Evolutionary conservation across 2,797 vertebrate genomes (phyloP).

Genomic region (Psittacula derbiana): DNA sequence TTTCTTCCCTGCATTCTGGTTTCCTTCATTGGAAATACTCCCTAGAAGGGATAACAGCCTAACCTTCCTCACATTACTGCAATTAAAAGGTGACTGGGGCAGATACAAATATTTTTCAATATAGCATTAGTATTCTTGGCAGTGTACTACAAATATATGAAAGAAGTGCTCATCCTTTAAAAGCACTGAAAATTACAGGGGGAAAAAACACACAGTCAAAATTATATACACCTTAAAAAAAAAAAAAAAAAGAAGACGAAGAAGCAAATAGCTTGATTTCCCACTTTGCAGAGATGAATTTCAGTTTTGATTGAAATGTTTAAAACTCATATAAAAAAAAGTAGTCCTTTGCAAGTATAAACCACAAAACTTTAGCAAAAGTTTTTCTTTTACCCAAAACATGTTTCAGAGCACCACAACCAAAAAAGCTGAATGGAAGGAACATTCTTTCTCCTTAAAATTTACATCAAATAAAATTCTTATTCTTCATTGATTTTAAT

Average conservation of each 20-base stretch:
- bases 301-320: background rate
- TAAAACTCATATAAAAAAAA: background rate
- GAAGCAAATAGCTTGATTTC: background rate
- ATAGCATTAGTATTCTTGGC: background rate
- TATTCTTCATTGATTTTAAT: background rate
- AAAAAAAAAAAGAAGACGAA: background rate
- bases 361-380: background rate
- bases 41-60: background rate
- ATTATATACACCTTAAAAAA: fast-evolving
- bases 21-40: background rate
- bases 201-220: background rate
- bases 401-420: background rate
- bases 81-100: background rate
- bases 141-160: background rate
- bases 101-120: background rate
- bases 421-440: background rate
- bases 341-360: background rate
- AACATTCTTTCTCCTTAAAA: background rate
- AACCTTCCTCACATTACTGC: background rate
- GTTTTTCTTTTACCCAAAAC: background rate
- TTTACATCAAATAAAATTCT: background rate
- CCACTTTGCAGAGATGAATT: background rate
- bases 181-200: background rate
- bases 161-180: background rate
- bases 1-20: background rate